Evolutionary conservation across 2,113 vertebrate species (phyloP), one percentile per base, ranked within the genome.

Genomic region (Alethe diademata): DNA sequence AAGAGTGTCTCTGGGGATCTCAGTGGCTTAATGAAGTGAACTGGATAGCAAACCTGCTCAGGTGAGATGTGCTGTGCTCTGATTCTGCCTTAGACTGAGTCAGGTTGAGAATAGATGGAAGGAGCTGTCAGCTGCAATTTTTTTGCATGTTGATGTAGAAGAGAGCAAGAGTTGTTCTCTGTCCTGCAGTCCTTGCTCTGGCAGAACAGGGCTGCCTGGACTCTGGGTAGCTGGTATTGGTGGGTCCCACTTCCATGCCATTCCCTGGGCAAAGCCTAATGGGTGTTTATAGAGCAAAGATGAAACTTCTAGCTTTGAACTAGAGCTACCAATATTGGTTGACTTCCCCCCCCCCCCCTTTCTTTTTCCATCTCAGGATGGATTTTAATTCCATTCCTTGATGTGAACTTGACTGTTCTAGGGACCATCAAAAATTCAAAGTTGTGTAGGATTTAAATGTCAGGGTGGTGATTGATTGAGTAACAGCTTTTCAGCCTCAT

Each of bases 341-440:
- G 6, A 73, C 12, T 56, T 54, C 26, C 4, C 29, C 22, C 33
- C 40, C 8, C 33, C 40, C 7, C 4, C 15, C 14, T 29, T 82
- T 87, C 14, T 73, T 75, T 90, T 91, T 43, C 64, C 19, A 26
- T 88, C 43, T 94, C 26, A 64, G 47, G 29, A 73, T 88, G 64
- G 51, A 28, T 51, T 94, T 95, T 80, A 86, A 58, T 94, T 86
- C n/a, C 47, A 71, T 93, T 94, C 56, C 31, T 90, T 67, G 42
- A 50, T 58, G 47, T 88, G 40, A 83, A 76, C 25, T 54, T 93
- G 71, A 58, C 15, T 79, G 29, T 73, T 88, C 58, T 80, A 82
- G 85, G 92, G 85, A 93, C 94, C 92, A 91, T 91, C 12, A 85
- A 80, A 90, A 91, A 83, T 86, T 69, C 60, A 53, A 80, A 58